phyloP scores from a whole-genome alignment of 2,113 vertebrate genomes.

The Rhadina sibilatrix region DNA sequence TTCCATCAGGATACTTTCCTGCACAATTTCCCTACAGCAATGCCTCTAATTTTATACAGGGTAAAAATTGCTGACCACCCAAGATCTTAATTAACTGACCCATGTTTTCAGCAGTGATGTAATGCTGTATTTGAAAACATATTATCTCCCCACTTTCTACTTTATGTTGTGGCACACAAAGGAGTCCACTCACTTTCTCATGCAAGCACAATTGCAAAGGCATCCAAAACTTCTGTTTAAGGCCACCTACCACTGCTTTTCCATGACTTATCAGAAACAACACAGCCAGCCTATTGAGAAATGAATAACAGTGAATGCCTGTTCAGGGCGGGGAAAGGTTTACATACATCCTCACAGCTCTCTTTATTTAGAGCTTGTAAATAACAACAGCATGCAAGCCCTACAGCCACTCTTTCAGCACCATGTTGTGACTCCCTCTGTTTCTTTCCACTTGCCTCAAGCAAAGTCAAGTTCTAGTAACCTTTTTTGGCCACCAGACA shows the following conservation, averaged over 20 bases:
- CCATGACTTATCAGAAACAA: slow-evolving; percentile 1
- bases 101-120: not conserved
- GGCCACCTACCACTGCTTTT: not conserved
- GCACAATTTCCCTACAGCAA: not conserved
- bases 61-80: not conserved
- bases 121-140: slow-evolving; percentile 13
- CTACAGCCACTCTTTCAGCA: slow-evolving; percentile 22
- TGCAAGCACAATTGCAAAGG: not conserved
- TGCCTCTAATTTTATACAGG: not conserved
- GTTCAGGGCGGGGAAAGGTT: not conserved
- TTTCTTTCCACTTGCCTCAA: not conserved
- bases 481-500: not conserved
- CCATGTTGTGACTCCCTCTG: not conserved
- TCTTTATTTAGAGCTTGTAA: slow-evolving; percentile 25
- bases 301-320: not conserved
- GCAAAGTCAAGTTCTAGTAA: slow-evolving; percentile 28
- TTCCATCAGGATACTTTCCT: not conserved
- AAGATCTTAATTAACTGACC: not conserved
- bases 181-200: not conserved
- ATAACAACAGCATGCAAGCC: not conserved
- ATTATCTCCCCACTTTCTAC: not conserved
- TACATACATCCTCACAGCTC: not conserved
- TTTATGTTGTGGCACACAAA: not conserved
- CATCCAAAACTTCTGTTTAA: not conserved
- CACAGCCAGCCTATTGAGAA: not conserved